Conservation (phyloP, 2,797 vertebrate species). For the Lutjanus argentimaculatus region DNA sequence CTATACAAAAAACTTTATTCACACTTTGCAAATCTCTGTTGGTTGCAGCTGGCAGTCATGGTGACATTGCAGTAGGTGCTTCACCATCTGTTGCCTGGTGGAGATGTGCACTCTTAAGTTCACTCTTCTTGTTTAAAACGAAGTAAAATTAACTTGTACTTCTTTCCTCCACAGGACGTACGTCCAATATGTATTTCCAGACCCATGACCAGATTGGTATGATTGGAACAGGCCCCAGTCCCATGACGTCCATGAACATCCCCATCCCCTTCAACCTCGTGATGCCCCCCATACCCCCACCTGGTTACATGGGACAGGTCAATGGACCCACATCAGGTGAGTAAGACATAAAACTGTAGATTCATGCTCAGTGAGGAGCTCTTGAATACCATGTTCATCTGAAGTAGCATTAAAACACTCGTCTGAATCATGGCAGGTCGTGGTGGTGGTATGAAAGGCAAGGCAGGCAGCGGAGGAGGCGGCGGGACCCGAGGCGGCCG, state of each 20-base stretch:
- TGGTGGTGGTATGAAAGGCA: conserved; percentile 91
- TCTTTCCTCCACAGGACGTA: conserved; percentile 85
- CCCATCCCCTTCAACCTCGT: conserved; percentile 97
- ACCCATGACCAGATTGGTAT: conserved; percentile 98
- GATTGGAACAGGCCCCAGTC: conserved; percentile 93
- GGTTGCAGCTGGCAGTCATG: too few species aligned
- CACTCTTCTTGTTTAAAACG: neutral
- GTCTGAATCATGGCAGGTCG: conserved; percentile 83
- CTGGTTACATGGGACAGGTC: conserved; percentile 93
- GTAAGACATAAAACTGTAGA: neutral
- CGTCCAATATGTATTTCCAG: conserved; percentile 97
- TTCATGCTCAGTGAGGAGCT: neutral
- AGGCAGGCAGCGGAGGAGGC: conserved; percentile 91
- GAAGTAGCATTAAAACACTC: neutral
- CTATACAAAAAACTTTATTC: too few species aligned
- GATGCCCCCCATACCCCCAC: conserved; percentile 96
- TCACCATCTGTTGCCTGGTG: too few species aligned
- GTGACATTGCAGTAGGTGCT: too few species aligned
- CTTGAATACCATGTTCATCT: neutral
- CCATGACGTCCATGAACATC: conserved; percentile 94
- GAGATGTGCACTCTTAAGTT: neutral
- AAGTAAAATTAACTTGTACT: neutral
- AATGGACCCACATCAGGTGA: conserved; percentile 93
- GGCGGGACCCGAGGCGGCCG: conserved; percentile 88
- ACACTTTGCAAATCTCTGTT: too few species aligned